These are phyloP conservation scores for Lochmaea crataegi DNA, from an alignment of 2,888 invertebrate genomes.

Conservation along the genomic window DNA sequence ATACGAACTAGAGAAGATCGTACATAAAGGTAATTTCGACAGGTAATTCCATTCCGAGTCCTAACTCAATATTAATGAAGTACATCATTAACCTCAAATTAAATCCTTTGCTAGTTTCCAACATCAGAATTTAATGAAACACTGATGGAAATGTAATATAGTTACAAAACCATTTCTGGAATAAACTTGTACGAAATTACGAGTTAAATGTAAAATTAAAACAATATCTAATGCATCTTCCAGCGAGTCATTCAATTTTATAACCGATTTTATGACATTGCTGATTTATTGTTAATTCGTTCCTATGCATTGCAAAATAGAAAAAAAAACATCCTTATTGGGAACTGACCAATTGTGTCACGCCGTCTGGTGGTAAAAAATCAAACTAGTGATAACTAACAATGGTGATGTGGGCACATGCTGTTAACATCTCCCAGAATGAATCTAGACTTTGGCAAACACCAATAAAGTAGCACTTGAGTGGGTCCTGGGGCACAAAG, in stretches of 20 bases:
- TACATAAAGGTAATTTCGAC: constrained; percentile 4
- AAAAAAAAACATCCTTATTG: too few relatives aligned
- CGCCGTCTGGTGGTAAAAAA: too few relatives aligned
- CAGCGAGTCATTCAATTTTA: background rate
- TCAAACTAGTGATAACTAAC: too few relatives aligned
- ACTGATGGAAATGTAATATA: constrained; percentile 32
- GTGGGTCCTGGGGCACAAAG: too few relatives aligned
- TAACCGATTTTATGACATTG: too few relatives aligned
- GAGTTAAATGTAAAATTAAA: background rate
- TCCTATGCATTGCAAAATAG: too few relatives aligned
- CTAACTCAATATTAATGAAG: constrained; percentile 30
- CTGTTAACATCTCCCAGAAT: too few relatives aligned
- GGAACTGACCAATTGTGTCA: too few relatives aligned
- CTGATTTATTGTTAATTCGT: background rate
- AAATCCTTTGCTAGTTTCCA: constrained; percentile 29
- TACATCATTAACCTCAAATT: constrained; percentile 33
- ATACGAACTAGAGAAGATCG: background rate
- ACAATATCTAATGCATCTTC: background rate
- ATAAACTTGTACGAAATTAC: background rate
- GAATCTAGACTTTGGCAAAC: too few relatives aligned
- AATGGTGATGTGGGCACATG: too few relatives aligned
- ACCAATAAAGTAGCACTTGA: too few relatives aligned
- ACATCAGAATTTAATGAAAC: constrained; percentile 27
- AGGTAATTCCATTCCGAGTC: constrained; percentile 5
- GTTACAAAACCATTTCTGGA: constrained; percentile 13